Evolutionary conservation across 2,888 invertebrate species (phyloP), one percentile per base, ranked within the genome.

Genomic region (Geophilus truncorum): DNA sequence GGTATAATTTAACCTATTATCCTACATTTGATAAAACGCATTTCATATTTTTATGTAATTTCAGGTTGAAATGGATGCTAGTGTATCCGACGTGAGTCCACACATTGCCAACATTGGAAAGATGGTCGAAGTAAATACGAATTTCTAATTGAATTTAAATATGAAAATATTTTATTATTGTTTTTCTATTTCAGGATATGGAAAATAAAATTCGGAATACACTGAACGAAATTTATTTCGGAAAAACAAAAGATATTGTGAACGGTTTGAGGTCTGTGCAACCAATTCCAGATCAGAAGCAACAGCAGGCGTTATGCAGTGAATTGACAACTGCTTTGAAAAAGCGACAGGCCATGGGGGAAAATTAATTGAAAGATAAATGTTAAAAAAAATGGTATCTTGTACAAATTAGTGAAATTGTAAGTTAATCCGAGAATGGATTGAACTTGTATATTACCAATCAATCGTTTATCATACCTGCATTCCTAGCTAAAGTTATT

Each of bases 131-230:
- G 89, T 90, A 83, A 83, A 85, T 70, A 28, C 12, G 62, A 12
- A 12, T 40, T 40, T 12, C 15, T 57, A 57, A 57, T 57, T n/a
- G n/a, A 57, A 57, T 7, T 45, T 45, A 45, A 12, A 45, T 45
- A 10, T 21, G 5, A 21, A 21, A 21, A 4, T 57, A 21, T 21
- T 34, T 76, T 28, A 18, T 30, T 76, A 7, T 18, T 32, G 76
- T 18, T 18, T 70, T 70, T 9, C 1, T 32, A 75, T 77, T 80
- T 15, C 84, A 89, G 89, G 98, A 99, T 85, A 98, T 98, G 96
- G 99, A 99, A 87, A 99, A 98, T 88, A 99, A 98, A 90, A 99
- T 99, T 86, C 92, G 99, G 84, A 96, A 95, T 88, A 98, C 97
- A 5, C 90, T 99, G 85, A 98, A 98, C 87, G 97, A 98, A 88